A percentile compares a stretch with the other conserved stretches of the same genome.
These are phyloP conservation scores for Cheirogaleus major DNA, from an alignment of 2,797 vertebrate genomes.

Conservation along the genomic window DNA sequence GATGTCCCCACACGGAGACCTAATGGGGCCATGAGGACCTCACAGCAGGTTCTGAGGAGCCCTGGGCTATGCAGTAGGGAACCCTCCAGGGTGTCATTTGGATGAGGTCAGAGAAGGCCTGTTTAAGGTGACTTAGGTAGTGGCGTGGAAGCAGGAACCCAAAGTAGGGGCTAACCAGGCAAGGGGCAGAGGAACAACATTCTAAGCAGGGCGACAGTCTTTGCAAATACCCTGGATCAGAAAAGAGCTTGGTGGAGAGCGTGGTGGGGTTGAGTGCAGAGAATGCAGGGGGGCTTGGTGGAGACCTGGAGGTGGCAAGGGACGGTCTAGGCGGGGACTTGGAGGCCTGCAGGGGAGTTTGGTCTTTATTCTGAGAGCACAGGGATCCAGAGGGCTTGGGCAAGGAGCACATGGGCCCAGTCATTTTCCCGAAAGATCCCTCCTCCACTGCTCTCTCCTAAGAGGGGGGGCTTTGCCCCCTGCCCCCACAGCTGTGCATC, in stretches of 20 bases:
- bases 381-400: neutral
- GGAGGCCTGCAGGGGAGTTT: neutral
- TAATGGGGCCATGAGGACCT: neutral
- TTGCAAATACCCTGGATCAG: neutral
- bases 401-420: neutral
- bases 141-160: neutral
- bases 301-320: rapidly evolving
- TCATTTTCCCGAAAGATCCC: neutral
- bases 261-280: neutral
- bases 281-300: rapidly evolving
- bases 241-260: neutral
- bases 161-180: neutral
- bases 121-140: neutral
- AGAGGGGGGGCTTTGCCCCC: neutral
- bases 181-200: neutral
- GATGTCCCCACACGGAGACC: neutral
- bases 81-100: neutral
- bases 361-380: neutral
- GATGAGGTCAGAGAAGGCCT: neutral
- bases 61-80: neutral
- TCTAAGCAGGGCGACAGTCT: neutral
- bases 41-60: neutral
- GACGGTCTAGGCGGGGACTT: rapidly evolving
- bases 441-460: neutral
- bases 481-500: neutral